phyloP scores from a whole-genome alignment of 2,113 vertebrate genomes.

The Xyrauchen texanus region DNA sequence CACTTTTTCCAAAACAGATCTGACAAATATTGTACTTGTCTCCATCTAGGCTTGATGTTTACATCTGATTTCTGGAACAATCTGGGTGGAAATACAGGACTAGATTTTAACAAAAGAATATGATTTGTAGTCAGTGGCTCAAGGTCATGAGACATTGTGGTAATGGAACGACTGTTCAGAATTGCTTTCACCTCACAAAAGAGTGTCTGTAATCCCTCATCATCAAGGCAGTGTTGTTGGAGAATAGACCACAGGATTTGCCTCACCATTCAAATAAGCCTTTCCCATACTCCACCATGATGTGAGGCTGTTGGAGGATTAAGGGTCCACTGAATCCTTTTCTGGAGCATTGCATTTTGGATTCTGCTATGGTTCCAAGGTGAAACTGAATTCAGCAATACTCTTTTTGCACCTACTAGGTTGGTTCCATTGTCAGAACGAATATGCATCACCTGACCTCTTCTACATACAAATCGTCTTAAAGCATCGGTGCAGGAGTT shows the following conservation, averaged over 20 bases:
- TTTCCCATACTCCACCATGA: background rate
- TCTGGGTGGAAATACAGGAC: constrained; percentile 9
- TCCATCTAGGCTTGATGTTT: constrained; percentile 25
- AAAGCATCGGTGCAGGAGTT: background rate
- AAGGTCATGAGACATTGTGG: constrained; percentile 14
- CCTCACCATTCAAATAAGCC: too few species aligned
- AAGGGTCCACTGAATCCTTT: background rate
- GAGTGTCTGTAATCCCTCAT: too few species aligned
- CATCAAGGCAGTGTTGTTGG: too few species aligned
- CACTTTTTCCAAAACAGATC: constrained; percentile 23
- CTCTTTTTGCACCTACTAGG: background rate
- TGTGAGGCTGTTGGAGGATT: background rate
- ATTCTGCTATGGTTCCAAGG: background rate
- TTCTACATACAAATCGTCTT: background rate
- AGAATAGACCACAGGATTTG: too few species aligned
- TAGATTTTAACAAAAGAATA: constrained; percentile 6
- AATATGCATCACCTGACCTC: background rate
- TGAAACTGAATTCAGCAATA: background rate
- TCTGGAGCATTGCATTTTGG: background rate
- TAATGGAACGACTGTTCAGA: too few species aligned
- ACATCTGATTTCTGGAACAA: constrained; percentile 13
- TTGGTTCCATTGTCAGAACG: background rate
- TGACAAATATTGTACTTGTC: too few species aligned
- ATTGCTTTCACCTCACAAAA: too few species aligned
- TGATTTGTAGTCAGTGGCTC: constrained; percentile 36